A percentile compares a stretch with the other conserved stretches of the same genome.
These are phyloP conservation scores for Macrotrachela quadricornifera DNA, from an alignment of 1,140 invertebrate genomes.

Conservation along the genomic window DNA sequence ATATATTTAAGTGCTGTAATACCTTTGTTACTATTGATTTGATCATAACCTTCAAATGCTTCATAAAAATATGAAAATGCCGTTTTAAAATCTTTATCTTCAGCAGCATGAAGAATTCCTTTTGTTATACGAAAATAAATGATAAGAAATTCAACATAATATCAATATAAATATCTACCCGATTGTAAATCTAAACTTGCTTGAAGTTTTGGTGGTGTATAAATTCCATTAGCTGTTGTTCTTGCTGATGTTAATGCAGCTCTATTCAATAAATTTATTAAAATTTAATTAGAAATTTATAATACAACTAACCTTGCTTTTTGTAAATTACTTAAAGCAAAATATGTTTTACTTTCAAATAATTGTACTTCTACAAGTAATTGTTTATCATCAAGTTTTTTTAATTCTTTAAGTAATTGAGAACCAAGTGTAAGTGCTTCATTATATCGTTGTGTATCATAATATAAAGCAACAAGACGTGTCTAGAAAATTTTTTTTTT, in stretches of 20 bases:
- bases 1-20: constrained; percentile 89
- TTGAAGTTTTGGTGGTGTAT: constrained; percentile 92
- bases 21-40: constrained; percentile 55
- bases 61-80: constrained; percentile 99
- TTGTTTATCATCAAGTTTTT: constrained; percentile 97
- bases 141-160: not conserved
- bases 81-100: constrained; percentile 97
- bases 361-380: constrained; percentile 81
- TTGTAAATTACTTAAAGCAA: constrained; percentile 81
- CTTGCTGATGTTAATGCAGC: constrained; percentile 88
- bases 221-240: constrained; percentile 96
- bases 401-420: constrained; percentile 69
- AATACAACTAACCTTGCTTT: constrained; percentile 44
- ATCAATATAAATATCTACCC: constrained; percentile 29
- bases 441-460: not conserved
- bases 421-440: constrained; percentile 33
- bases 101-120: constrained; percentile 86
- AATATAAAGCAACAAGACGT: constrained; percentile 7
- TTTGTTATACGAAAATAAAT: constrained; percentile 8
- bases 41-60: constrained; percentile 97
- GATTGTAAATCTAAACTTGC: constrained; percentile 88
- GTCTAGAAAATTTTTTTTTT: too few species aligned
- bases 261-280: constrained; percentile 24
- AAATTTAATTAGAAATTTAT: not conserved
- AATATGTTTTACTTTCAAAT: constrained; percentile 92